phyloP scores from a whole-genome alignment of 2,797 vertebrate genomes.

The Acanthis flammea region DNA sequence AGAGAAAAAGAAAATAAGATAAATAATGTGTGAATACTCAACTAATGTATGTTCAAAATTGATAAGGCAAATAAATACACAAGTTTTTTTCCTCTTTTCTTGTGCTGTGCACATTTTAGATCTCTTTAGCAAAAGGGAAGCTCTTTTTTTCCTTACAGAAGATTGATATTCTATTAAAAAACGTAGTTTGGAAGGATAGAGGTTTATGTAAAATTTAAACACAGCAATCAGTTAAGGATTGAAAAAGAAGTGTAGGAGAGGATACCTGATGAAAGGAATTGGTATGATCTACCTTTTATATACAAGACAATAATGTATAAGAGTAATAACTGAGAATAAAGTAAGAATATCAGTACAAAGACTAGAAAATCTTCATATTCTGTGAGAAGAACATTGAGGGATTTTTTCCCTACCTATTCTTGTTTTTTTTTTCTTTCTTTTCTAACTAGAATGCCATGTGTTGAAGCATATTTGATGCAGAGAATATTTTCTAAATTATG shows the following conservation, averaged over 20 bases:
- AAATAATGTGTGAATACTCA: neutral
- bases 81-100: neutral
- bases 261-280: neutral
- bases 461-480: neutral
- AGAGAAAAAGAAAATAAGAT: neutral
- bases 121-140: neutral
- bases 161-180: neutral
- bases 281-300: neutral
- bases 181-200: neutral
- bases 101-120: neutral
- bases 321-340: neutral
- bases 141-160: neutral
- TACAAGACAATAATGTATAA: neutral
- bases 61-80: conserved; percentile 1
- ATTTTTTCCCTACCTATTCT: accelerated
- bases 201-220: neutral
- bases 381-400: neutral
- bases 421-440: too few species aligned
- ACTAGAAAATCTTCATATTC: neutral
- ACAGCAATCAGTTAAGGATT: neutral
- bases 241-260: neutral
- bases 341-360: neutral
- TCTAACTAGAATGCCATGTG: neutral
- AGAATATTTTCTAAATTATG: neutral
- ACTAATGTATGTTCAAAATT: neutral